Conservation (phyloP, 2,888 invertebrate genomes). For the Monoplex corrugatus region DNA sequence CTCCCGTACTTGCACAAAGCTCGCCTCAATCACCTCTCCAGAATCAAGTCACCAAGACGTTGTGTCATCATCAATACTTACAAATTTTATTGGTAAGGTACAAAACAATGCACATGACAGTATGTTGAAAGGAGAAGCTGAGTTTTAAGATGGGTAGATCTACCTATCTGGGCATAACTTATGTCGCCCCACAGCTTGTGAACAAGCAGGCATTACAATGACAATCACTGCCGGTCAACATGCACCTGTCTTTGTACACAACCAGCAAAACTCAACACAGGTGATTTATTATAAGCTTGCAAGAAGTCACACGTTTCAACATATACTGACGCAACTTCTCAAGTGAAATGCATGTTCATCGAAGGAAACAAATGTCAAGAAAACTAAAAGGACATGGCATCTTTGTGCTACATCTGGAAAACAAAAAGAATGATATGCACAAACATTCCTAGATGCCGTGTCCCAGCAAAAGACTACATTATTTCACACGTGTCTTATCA, state of each 20-base stretch:
- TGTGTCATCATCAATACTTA: slow-evolving; percentile 14
- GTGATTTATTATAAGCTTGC: too few species aligned
- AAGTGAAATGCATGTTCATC: not conserved
- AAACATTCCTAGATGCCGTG: too few species aligned
- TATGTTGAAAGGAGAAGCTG: slow-evolving; percentile 18
- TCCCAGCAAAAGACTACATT: too few species aligned
- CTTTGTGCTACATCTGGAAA: too few species aligned
- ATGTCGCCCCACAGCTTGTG: slow-evolving; percentile 74
- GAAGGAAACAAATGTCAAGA: not conserved
- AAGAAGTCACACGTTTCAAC: slow-evolving; percentile 21
- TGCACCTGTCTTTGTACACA: not conserved
- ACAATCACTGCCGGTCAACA: not conserved
- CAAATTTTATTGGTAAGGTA: slow-evolving; percentile 40
- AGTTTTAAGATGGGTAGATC: slow-evolving; percentile 35
- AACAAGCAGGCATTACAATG: not conserved
- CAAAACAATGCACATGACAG: slow-evolving; percentile 37
- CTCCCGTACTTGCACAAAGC: too few species aligned
- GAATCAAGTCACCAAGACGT: too few species aligned
- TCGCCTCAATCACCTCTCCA: too few species aligned
- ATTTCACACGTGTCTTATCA: too few species aligned
- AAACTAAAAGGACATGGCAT: not conserved
- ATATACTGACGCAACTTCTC: not conserved
- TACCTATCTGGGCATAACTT: slow-evolving; percentile 70
- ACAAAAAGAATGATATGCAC: too few species aligned
- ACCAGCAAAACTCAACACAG: too few species aligned